A percentile compares a stretch with the other conserved stretches of the same genome.
Conservation (phyloP, 2,888 invertebrate species). For the Microchrysa polita region DNA sequence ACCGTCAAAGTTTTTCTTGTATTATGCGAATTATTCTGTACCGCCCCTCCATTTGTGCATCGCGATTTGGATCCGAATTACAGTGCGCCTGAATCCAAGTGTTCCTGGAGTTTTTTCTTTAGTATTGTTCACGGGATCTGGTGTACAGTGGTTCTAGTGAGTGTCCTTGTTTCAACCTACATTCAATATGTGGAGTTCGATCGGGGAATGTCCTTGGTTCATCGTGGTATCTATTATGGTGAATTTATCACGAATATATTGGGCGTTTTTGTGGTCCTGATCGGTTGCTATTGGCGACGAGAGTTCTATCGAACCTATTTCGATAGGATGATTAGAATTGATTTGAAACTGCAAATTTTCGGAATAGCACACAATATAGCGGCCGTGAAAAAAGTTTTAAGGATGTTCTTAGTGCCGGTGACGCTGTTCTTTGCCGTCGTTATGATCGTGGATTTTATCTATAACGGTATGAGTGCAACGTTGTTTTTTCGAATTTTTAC, state of each 20-base stretch:
- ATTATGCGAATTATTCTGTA: conserved; percentile 30
- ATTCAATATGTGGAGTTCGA: conserved; percentile 41
- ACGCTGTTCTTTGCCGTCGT: conserved; percentile 22
- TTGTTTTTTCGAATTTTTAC: conserved; percentile 37
- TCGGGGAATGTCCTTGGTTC: conserved; percentile 21
- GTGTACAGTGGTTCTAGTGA: conserved; percentile 19
- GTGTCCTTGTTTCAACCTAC: conserved; percentile 34
- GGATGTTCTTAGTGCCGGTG: neutral
- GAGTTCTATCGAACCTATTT: conserved; percentile 36
- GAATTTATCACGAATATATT: conserved; percentile 42
- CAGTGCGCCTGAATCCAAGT: neutral
- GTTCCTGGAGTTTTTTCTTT: neutral
- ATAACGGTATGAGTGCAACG: conserved; percentile 1
- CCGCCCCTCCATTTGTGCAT: conserved; percentile 34
- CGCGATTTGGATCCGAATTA: conserved; percentile 5
- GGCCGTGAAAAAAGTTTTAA: conserved; percentile 8
- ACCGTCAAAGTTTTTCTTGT: conserved; percentile 24
- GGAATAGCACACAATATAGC: conserved; percentile 7
- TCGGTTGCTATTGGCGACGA: conserved; percentile 40
- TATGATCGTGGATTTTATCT: conserved; percentile 38
- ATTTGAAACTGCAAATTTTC: conserved; percentile 36
- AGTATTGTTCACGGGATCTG: conserved; percentile 33
- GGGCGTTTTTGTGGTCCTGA: conserved; percentile 21
- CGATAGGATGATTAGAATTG: conserved; percentile 38
- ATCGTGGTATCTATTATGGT: conserved; percentile 40